Evolutionary conservation across 2,113 vertebrate species (phyloP), one percentile per base, ranked within the genome.

Genomic region (Caranx melampygus): DNA sequence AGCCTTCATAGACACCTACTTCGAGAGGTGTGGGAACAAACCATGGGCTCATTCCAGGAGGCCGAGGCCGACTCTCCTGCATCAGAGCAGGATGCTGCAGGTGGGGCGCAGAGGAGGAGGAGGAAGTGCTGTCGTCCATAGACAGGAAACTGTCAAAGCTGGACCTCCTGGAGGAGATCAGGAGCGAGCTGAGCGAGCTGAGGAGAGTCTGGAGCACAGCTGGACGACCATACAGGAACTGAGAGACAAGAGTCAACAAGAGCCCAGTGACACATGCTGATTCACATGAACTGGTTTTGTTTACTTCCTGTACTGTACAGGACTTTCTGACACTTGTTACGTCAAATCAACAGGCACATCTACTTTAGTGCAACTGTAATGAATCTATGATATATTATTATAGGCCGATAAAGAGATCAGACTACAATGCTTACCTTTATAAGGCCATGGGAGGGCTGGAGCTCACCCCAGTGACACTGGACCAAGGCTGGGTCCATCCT

Each of bases 1-100:
- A 95, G 84, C 88, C 72, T 95, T 94, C 74, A 92, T 95, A 2
- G 93, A 95, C 55, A 69, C 76, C 0, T 85, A 95, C 78, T 93
- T 91, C 68, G 89, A 95, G 75, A 88, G 69, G 72, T 93, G 31
- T 92, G 88, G 92, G 83, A 91, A 42, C 70, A 87, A 63, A 76
- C 88, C 21, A 84, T 82, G 81, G 82, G n/a, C 15, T 83, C 84
- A 1, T 35, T 40, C 61, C 84, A 77, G 18, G 5, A 33, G 0
- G 1, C 71, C 4, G 78, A 84, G 37, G 16, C 44, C 0, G 49
- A 67, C 35, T 1, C 16, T 54, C 31, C 0, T 6, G 3, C 26
- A 9, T 0, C 66, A 2, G 72, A 76, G 61, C 42, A 59, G 60
- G 54, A 72, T 1, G 12, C 47, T 0, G 71, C 2, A 0, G 11